Conservation (phyloP, 2,797 vertebrate species). For the Pteropus rufus region DNA sequence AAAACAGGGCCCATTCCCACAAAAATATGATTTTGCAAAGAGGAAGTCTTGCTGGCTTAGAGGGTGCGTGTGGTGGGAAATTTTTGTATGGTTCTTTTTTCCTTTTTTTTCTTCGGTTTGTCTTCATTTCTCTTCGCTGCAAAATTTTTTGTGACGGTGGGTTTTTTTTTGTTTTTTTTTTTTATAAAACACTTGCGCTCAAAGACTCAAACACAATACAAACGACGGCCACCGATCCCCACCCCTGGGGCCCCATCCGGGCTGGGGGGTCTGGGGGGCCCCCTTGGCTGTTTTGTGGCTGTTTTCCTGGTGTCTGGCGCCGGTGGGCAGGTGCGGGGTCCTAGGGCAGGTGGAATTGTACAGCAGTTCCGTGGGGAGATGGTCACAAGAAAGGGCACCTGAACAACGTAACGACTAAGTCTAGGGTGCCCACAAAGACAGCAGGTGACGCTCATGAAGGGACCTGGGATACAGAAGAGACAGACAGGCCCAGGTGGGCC, state of each 20-base stretch:
- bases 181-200: slow-evolving; percentile 75
- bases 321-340: slow-evolving; percentile 14
- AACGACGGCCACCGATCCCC: slow-evolving; percentile 59
- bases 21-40: slow-evolving; percentile 82
- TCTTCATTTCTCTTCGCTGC: slow-evolving; percentile 67
- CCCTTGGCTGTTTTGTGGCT: slow-evolving; percentile 48
- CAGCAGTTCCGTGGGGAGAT: slow-evolving; percentile 77
- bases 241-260: slow-evolving; percentile 14
- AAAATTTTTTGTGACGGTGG: slow-evolving; percentile 28
- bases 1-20: slow-evolving; percentile 80
- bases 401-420: slow-evolving; percentile 75
- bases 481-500: neutral
- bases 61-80: slow-evolving; percentile 67
- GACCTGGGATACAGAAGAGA: slow-evolving; percentile 57
- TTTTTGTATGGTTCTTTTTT: slow-evolving; percentile 31
- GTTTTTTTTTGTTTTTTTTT: slow-evolving; percentile 62
- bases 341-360: slow-evolving; percentile 70
- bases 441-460: slow-evolving; percentile 58
- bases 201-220: slow-evolving; percentile 72
- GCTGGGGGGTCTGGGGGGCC: neutral
- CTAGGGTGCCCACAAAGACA: slow-evolving; percentile 77
- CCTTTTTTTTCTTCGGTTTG: neutral
- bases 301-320: slow-evolving; percentile 53
- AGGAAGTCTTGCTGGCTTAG: slow-evolving; percentile 75
- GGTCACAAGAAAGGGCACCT: slow-evolving; percentile 77